Evolutionary conservation across 2,797 vertebrate species (phyloP).

Genomic region (Falco concolor): DNA sequence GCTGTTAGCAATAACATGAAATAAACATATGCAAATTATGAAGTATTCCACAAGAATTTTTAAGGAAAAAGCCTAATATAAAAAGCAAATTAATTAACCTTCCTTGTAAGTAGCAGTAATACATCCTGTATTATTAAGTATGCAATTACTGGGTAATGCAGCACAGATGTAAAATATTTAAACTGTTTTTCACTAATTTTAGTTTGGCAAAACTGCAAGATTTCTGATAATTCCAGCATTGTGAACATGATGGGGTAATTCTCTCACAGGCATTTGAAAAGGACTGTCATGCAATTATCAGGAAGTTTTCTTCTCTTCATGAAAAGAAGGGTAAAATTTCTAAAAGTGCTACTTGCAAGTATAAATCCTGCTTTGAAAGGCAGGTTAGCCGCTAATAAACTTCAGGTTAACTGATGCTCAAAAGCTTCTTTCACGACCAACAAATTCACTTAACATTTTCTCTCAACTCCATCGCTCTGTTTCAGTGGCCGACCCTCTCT

Average conservation of each 20-base stretch:
- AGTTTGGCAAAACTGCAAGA: conserved; percentile 3
- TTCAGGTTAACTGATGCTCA: neutral
- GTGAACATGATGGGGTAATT: neutral
- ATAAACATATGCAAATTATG: neutral
- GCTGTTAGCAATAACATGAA: neutral
- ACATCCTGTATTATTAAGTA: conserved; percentile 36
- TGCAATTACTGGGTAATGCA: conserved; percentile 9
- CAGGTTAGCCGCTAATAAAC: neutral
- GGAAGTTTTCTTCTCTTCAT: neutral
- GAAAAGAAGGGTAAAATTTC: neutral
- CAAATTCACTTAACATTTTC: neutral
- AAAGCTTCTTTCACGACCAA: neutral
- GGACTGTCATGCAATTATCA: neutral
- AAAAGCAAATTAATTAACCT: conserved; percentile 31
- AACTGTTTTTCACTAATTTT: conserved; percentile 30
- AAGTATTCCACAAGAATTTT: neutral
- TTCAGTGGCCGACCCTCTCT: neutral
- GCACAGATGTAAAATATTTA: conserved; percentile 49
- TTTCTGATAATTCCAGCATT: conserved; percentile 3
- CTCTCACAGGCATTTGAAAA: neutral
- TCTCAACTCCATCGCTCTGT: neutral
- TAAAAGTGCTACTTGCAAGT: neutral
- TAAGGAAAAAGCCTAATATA: neutral
- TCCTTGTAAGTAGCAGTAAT: neutral
- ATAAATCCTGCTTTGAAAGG: neutral